These are phyloP conservation scores for Pristionchus arcanus DNA, from an alignment of 2,888 invertebrate genomes.

Conservation along the genomic window DNA sequence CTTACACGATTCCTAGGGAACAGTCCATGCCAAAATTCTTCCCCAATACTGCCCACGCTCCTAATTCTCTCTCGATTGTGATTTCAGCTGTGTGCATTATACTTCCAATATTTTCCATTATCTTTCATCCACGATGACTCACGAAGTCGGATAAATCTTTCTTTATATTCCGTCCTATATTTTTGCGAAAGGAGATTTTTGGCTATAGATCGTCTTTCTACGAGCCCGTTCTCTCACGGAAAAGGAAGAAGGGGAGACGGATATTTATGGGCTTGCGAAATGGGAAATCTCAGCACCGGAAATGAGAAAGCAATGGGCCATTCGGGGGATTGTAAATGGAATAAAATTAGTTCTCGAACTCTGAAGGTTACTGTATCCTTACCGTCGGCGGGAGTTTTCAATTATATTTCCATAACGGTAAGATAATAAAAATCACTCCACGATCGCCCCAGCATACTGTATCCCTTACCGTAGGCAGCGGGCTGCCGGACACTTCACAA, in stretches of 20 bases:
- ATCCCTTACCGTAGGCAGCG: constrained; percentile 79
- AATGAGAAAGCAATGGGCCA: background rate
- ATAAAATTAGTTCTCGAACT: too few species aligned
- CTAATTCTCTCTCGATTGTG: constrained; percentile 45
- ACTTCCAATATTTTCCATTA: background rate
- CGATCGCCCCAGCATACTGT: constrained; percentile 13
- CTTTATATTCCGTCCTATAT: background rate
- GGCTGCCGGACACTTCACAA: constrained; percentile 80
- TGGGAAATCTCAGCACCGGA: background rate
- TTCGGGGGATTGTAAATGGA: too few species aligned
- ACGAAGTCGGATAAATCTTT: constrained; percentile 10
- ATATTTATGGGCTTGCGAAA: constrained; percentile 1
- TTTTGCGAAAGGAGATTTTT: background rate
- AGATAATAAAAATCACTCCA: background rate
- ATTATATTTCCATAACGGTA: too few species aligned
- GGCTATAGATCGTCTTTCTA: background rate
- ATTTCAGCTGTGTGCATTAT: background rate
- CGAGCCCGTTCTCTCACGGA: background rate
- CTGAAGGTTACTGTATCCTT: too few species aligned
- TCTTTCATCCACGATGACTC: background rate
- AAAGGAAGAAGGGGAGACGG: background rate
- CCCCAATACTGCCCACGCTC: constrained; percentile 51
- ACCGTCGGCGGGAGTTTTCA: too few species aligned
- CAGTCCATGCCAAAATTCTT: background rate
- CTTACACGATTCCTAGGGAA: constrained; percentile 12